Base-by-base conservation (phyloP, 2,113 vertebrate genomes). In the Pollachius pollachius region DNA sequence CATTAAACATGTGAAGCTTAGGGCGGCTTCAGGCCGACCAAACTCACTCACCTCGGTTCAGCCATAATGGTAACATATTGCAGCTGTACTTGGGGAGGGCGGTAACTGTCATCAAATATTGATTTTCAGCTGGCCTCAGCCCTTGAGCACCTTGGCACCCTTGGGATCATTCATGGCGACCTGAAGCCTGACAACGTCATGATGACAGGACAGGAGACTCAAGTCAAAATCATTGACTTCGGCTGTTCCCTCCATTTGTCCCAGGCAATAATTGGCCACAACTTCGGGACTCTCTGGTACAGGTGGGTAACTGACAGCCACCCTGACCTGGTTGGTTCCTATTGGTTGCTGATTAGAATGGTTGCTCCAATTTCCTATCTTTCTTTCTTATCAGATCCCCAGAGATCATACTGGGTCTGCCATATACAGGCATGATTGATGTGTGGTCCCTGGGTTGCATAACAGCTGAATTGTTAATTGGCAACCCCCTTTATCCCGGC, bases 221-320 rank as follows among this genome's bases (percentile, higher is more conserved):
- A 57, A n/a, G 48, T 78, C 13, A 81, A 76, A 67, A 3, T 84
- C 9, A 81, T 81, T 61, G 76, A 84, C 61, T 81, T 78, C 0
- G 63, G 75, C 8, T 7, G 71, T 16, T 65, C 68, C 8, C 2
- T 16, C 15, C 3, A 71, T 0, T 12, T 21, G 2, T 71, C 73
- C 3, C 1, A 58, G 3, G 13, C 23, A 2, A 21, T 0, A 7
- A 7, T 1, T 1, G 62, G 56, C 56, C 16, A 18, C 0, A 56
- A 62, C 1, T 7, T 76, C 2, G 70, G 75, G 52, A 77, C 18
- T 23, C 54, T 25, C 1, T 58, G 27, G 57, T 73, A 73, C 63
- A 73, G 71, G 71, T 73, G 21, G 13, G 63, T 62, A 16, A 73
- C 2, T 60, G 58, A 60, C 18, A 21, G n/a, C 58, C 1, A 19